Evolutionary conservation across 2,113 vertebrate genomes (phyloP), one percentile per base, ranked within the genome.

Genomic region (Clarias macrocephalus): DNA sequence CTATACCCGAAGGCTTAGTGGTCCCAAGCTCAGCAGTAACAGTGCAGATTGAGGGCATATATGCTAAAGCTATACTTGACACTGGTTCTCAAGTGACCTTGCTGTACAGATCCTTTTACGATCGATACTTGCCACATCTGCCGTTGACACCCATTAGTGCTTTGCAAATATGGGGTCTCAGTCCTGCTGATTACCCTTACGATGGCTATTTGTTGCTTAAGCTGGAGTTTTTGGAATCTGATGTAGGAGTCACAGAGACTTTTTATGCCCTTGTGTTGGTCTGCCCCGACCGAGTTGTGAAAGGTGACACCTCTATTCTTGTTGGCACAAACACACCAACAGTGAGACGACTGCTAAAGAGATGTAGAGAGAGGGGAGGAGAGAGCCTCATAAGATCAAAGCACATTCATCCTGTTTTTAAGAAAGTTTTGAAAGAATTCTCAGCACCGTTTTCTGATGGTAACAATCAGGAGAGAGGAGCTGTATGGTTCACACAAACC

Each of bases 151-250:
- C 86, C 9, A 33, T 87, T 12, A 42, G 75, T 21, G 62, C 80
- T 3, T 59, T 89, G 25, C 82, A 89, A n/a, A 77, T 89, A 28
- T 89, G 88, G 88, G 83, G 83, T 62, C 75, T 89, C 21, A 89
- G 83, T 37, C 25, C 83, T 48, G 28, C 76, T 48, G 54, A 85
- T 37, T 88, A 88, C 68, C 66, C 76, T 11, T 86, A 88, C 33
- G 52, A 88, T 76, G 75, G 82, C n/a, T 88, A 90, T 48, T 65
- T 90, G 68, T 60, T 63, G 13, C 54, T 88, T 9, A 54, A 52
- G 23, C 15, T 88, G 18, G 84, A 88, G 42, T 88, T 88, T 30
- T 37, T 84, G 1, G 63, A 33, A 63, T 8, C 80, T 80, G 56
- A 80, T 28, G 33, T 62, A 23, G 75, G 84, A 42, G 66, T 86